phyloP scores from a whole-genome alignment of 2,113 vertebrate species.

The Odobenus rosmarus region DNA sequence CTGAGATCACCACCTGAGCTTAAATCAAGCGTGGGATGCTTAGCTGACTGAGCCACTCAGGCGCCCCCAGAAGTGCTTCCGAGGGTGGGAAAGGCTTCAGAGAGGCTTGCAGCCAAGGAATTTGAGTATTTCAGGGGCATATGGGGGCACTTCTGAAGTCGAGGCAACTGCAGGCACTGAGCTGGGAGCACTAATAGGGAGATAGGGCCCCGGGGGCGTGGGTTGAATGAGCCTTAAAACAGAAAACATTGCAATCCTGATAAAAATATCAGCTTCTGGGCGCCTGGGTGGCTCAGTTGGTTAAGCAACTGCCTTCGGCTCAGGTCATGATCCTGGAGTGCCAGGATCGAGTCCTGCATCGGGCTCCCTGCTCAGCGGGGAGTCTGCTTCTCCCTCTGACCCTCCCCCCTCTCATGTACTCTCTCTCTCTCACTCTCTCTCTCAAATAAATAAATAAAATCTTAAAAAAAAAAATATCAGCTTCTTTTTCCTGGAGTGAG shows the following conservation, averaged over 20 bases:
- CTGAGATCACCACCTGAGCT: neutral
- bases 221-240: neutral
- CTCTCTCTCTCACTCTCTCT: too few relatives aligned
- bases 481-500: neutral
- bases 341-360: too few relatives aligned
- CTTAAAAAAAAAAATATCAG: neutral
- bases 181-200: neutral
- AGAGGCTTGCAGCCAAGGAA: neutral
- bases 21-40: neutral
- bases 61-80: neutral
- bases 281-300: too few relatives aligned
- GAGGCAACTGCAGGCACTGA: neutral
- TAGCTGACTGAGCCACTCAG: neutral
- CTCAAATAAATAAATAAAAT: too few relatives aligned
- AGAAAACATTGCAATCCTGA: neutral
- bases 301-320: too few relatives aligned
- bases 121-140: neutral
- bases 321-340: too few relatives aligned
- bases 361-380: too few relatives aligned
- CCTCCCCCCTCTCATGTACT: too few relatives aligned
- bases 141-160: neutral
- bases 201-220: fast-evolving
- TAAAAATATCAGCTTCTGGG: neutral
- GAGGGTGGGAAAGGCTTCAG: neutral
- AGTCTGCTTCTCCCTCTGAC: too few relatives aligned